These are phyloP conservation scores for Tetranychus piercei DNA, from an alignment of 2,888 invertebrate genomes.

Conservation along the genomic window DNA sequence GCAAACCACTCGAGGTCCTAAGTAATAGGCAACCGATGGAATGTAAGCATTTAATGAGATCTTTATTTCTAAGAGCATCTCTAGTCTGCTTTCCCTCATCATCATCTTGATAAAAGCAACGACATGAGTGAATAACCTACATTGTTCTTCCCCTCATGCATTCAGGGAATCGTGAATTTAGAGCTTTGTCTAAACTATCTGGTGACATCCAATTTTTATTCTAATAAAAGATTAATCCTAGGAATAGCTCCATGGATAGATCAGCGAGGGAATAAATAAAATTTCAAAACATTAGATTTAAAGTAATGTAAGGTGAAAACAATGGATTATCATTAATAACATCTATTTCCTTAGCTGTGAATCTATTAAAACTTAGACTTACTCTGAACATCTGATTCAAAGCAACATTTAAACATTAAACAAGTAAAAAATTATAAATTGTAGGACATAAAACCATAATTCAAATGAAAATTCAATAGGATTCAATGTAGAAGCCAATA, in stretches of 20 bases:
- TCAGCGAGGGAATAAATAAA: not conserved
- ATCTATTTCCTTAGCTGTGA: too few relatives aligned
- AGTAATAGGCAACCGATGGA: slow-evolving; percentile 65
- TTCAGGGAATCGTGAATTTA: slow-evolving; percentile 36
- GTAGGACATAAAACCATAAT: too few relatives aligned
- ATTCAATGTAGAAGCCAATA: too few relatives aligned
- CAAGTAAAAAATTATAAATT: too few relatives aligned
- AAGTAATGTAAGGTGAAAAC: not conserved
- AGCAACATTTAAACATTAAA: too few relatives aligned
- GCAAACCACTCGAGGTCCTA: slow-evolving; percentile 97
- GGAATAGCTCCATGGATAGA: not conserved
- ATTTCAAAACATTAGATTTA: not conserved
- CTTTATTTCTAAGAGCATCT: slow-evolving; percentile 42
- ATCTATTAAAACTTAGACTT: too few relatives aligned
- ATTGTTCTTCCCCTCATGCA: slow-evolving; percentile 56
- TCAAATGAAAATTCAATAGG: too few relatives aligned
- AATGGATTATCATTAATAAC: not conserved
- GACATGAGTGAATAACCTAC: slow-evolving; percentile 96
- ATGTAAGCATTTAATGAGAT: slow-evolving; percentile 78
- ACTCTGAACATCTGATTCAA: too few relatives aligned
- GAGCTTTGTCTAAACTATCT: slow-evolving; percentile 34
- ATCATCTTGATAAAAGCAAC: slow-evolving; percentile 95
- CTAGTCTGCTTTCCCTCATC: slow-evolving; percentile 53
- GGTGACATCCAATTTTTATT: slow-evolving; percentile 35
- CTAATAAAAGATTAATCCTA: not conserved